Evolutionary conservation across 2,888 invertebrate species (phyloP).

Genomic region (Blomia tropicalis): DNA sequence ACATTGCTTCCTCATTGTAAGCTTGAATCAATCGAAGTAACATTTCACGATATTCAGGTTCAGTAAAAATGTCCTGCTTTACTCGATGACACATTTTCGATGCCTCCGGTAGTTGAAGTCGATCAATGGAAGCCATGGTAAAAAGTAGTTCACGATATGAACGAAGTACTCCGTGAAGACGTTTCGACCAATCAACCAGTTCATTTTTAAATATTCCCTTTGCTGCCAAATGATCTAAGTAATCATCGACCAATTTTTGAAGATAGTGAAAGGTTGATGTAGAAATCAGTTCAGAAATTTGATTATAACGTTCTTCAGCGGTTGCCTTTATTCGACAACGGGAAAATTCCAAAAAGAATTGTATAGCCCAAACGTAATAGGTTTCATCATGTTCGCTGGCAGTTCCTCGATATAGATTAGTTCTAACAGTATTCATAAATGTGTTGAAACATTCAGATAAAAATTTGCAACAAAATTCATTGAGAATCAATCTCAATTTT

Average conservation of each 20-base stretch:
- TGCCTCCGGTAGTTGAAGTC: conserved; percentile 50
- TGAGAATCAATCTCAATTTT: conserved; percentile 68
- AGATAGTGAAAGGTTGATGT: conserved; percentile 81
- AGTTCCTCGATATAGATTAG: conserved; percentile 38
- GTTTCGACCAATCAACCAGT: conserved; percentile 57
- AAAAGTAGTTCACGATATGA: conserved; percentile 65
- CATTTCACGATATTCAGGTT: conserved; percentile 81
- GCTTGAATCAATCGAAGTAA: conserved; percentile 59
- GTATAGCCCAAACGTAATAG: conserved; percentile 80
- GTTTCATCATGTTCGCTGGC: conserved; percentile 72
- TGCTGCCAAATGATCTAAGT: conserved; percentile 56
- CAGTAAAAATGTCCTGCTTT: conserved; percentile 52
- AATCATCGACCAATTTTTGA: conserved; percentile 74
- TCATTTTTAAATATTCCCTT: conserved; percentile 71
- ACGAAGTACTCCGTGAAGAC: conserved; percentile 61
- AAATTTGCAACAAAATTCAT: conserved; percentile 86
- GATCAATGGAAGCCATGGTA: conserved; percentile 66
- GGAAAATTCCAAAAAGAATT: conserved; percentile 95
- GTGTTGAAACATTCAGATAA: conserved; percentile 80
- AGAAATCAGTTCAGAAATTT: conserved; percentile 84
- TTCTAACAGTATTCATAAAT: conserved; percentile 71
- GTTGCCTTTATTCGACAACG: conserved; percentile 39
- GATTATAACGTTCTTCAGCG: background rate
- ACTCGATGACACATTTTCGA: conserved; percentile 65
- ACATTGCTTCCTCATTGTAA: conserved; percentile 70